Percentiles rank a stretch among this genome's conserved stretches.
These are phyloP conservation scores for Propithecus perrieri DNA, from an alignment of 2,797 vertebrate genomes.

Conservation along the genomic window DNA sequence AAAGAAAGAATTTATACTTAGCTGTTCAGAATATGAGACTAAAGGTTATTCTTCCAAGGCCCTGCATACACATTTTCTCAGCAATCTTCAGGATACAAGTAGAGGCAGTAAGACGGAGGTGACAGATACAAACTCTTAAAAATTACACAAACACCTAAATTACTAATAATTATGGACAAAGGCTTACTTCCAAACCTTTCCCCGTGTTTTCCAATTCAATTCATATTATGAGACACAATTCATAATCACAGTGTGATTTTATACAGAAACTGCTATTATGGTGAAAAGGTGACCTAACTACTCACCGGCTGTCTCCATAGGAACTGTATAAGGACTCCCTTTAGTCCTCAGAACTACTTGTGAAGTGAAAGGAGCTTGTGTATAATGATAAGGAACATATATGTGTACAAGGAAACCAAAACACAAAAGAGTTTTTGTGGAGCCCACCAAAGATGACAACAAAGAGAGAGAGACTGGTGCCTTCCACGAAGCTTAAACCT, in stretches of 20 bases:
- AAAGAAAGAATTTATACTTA: not conserved
- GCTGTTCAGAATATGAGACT: not conserved
- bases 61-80: not conserved
- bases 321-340: conserved; percentile 65
- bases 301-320: conserved; percentile 55
- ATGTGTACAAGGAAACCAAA: not conserved
- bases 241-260: conserved; percentile 68
- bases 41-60: not conserved
- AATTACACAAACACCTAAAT: not conserved
- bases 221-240: conserved; percentile 56
- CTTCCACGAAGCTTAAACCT: not conserved
- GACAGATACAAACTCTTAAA: not conserved
- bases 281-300: conserved; percentile 58
- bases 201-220: conserved; percentile 40
- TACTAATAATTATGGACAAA: not conserved
- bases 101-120: not conserved
- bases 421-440: not conserved
- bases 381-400: not conserved
- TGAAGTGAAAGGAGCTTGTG: not conserved
- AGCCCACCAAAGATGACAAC: not conserved
- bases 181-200: not conserved
- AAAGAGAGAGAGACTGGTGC: not conserved
- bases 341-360: conserved; percentile 14
- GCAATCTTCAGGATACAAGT: not conserved
- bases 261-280: conserved; percentile 74